These are phyloP conservation scores for Conchocele bisecta DNA, from an alignment of 2,888 invertebrate species.

Conservation along the genomic window DNA sequence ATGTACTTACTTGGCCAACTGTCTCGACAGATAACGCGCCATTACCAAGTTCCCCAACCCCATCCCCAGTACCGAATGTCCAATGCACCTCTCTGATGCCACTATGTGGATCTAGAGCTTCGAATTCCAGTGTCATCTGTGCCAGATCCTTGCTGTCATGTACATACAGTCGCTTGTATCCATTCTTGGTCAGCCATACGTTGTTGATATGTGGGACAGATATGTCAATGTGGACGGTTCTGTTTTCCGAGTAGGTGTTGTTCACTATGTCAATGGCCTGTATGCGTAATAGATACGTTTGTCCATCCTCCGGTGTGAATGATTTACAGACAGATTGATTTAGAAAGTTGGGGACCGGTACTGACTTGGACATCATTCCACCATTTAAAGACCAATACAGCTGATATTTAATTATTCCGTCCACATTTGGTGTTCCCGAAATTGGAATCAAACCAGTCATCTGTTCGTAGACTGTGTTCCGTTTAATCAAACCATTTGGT, in stretches of 20 bases:
- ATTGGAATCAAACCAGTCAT: slow-evolving; percentile 47
- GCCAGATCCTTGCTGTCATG: slow-evolving; percentile 60
- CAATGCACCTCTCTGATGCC: slow-evolving; percentile 60
- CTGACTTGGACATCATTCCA: not conserved
- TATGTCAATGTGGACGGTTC: slow-evolving; percentile 55
- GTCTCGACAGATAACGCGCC: not conserved
- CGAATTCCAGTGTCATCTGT: slow-evolving; percentile 51
- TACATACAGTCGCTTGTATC: slow-evolving; percentile 49
- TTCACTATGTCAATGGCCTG: slow-evolving; percentile 51
- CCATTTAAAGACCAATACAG: slow-evolving; percentile 32
- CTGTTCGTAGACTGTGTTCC: slow-evolving; percentile 60
- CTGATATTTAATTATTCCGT: slow-evolving; percentile 48
- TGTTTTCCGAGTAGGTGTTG: slow-evolving; percentile 41
- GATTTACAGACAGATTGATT: slow-evolving; percentile 40
- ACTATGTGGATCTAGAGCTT: slow-evolving; percentile 62
- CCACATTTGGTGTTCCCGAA: slow-evolving; percentile 52
- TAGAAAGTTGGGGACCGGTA: slow-evolving; percentile 38
- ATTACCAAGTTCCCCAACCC: not conserved
- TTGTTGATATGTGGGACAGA: slow-evolving; percentile 55
- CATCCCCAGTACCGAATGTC: slow-evolving; percentile 51
- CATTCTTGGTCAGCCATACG: slow-evolving; percentile 54
- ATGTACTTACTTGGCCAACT: not conserved
- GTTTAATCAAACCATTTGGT: slow-evolving; percentile 23
- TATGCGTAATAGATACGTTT: slow-evolving; percentile 50
- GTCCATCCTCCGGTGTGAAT: slow-evolving; percentile 45